Conservation (phyloP, 2,113 vertebrate species). For the Tenebrosternarchus preto region DNA sequence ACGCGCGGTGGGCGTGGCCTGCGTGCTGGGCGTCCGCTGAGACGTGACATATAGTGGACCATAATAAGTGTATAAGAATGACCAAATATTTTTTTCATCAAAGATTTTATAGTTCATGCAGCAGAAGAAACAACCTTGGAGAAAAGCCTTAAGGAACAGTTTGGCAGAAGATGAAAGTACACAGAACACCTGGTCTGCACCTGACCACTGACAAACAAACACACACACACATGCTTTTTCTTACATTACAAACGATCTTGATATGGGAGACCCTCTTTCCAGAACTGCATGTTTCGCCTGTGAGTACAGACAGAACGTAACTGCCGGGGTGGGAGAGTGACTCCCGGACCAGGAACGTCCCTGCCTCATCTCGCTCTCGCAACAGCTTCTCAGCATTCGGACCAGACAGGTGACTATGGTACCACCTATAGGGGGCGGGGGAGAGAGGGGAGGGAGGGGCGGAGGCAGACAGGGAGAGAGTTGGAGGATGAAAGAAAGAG, state of each 20-base stretch:
- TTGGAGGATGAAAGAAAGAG: neutral
- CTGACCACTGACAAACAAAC: too few relatives aligned
- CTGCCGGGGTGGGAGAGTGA: constrained; percentile 95
- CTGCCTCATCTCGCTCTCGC: constrained; percentile 76
- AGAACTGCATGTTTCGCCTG: constrained; percentile 72
- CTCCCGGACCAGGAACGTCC: constrained; percentile 92
- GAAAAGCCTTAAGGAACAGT: too few relatives aligned
- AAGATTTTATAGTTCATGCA: too few relatives aligned
- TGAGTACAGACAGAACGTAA: constrained; percentile 90
- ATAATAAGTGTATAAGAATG: too few relatives aligned
- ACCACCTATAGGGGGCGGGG: constrained; percentile 76
- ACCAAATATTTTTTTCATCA: too few relatives aligned
- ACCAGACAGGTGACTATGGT: constrained; percentile 93
- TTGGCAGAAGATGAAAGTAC: too few relatives aligned
- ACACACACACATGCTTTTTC: constrained; percentile 65
- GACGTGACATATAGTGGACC: too few relatives aligned
- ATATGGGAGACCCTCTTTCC: constrained; percentile 85
- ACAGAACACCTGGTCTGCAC: too few relatives aligned
- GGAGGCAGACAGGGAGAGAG: neutral
- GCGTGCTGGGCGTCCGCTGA: too few relatives aligned
- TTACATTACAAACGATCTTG: constrained; percentile 88
- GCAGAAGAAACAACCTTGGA: too few relatives aligned
- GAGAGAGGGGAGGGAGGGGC: neutral
- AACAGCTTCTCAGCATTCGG: constrained; percentile 87
- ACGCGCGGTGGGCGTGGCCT: too few relatives aligned